A percentile compares a stretch with the other conserved stretches of the same genome.
These are phyloP conservation scores for Cacatua alba DNA, from an alignment of 2,113 vertebrate genomes.

Conservation along the genomic window DNA sequence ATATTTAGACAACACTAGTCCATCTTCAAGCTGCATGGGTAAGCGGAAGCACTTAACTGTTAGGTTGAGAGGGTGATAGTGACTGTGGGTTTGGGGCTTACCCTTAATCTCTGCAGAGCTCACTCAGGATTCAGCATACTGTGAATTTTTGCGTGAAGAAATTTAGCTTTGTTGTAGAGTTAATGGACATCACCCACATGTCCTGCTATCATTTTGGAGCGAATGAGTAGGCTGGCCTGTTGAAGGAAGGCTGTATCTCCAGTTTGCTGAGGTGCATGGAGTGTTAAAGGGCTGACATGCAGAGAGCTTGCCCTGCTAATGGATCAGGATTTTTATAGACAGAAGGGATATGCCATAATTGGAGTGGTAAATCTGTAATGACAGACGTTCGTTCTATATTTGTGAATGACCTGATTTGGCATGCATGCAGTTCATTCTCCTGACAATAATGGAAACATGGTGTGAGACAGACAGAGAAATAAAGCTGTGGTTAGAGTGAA, in stretches of 20 bases:
- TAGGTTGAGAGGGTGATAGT: neutral
- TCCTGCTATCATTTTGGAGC: neutral
- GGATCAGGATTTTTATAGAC: conserved; percentile 71
- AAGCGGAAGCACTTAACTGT: neutral
- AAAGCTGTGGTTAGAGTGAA: conserved; percentile 18
- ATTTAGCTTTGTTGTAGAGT: neutral
- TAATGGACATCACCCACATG: neutral
- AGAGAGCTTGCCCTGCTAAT: conserved; percentile 48
- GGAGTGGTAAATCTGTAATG: conserved; percentile 78
- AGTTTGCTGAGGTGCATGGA: neutral
- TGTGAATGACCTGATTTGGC: conserved; percentile 84
- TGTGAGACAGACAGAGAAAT: conserved; percentile 62
- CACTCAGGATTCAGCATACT: neutral
- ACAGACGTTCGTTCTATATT: conserved; percentile 80
- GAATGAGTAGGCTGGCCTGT: neutral
- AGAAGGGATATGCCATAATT: conserved; percentile 72
- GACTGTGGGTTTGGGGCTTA: neutral
- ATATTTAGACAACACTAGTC: neutral
- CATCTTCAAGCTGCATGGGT: neutral
- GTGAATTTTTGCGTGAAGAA: neutral
- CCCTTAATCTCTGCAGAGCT: neutral
- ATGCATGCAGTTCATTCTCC: conserved; percentile 71
- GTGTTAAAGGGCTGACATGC: conserved; percentile 18
- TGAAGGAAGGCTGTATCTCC: neutral
- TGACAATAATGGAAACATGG: conserved; percentile 76